These are phyloP conservation scores for Pyrgus malvae DNA, from an alignment of 2,888 invertebrate genomes.

Conservation along the genomic window DNA sequence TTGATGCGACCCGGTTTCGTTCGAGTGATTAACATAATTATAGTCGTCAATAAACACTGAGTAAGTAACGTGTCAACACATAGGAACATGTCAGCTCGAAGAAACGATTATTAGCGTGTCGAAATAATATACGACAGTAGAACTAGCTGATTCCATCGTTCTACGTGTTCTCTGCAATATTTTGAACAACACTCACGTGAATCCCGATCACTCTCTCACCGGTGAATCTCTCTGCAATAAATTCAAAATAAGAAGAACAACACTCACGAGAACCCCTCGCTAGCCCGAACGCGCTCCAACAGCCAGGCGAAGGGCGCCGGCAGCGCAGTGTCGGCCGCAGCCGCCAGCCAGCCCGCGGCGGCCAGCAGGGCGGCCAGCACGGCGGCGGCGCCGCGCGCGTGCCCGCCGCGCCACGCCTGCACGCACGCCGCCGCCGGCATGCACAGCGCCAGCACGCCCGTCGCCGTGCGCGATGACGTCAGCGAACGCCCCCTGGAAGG, in stretches of 20 bases:
- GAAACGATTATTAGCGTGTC: no score
- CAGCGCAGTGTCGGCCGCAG: constrained; percentile 42
- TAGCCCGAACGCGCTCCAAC: constrained; percentile 44
- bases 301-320: constrained; percentile 42
- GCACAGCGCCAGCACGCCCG: constrained; percentile 91
- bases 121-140: no score
- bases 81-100: no score
- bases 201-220: no score
- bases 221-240: no score
- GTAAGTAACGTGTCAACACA: no score
- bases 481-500: constrained; percentile 94
- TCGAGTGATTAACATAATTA: no score
- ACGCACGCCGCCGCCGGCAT: constrained; percentile 95
- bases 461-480: constrained; percentile 95
- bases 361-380: constrained; percentile 40
- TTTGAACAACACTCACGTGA: no score
- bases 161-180: no score
- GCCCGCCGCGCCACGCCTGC: constrained; percentile 74
- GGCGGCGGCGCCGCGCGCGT: constrained; percentile 37
- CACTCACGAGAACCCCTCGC: constrained; percentile 62
- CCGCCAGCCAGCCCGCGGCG: constrained; percentile 40
- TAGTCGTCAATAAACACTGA: no score
- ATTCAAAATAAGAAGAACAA: not conserved
- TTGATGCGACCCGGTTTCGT: not conserved
- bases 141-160: no score